Evolutionary conservation across 1,140 invertebrate genomes (phyloP), one percentile per base, ranked within the genome.

Genomic region (Trachymyrmex septentrionalis): DNA sequence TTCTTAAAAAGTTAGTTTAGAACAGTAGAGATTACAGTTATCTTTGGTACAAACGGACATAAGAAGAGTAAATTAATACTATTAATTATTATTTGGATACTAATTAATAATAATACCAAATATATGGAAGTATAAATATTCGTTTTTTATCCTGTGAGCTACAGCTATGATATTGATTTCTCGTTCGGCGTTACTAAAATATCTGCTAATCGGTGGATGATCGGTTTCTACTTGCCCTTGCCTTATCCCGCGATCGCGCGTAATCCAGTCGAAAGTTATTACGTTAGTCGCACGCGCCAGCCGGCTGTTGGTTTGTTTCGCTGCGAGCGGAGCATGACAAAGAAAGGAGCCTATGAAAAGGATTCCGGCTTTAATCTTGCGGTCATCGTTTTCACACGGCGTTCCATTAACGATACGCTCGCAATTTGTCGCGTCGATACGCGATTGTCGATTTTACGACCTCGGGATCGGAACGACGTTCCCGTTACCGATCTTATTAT

Each of bases 321-420:
- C 69, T 64, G 75, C 71, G 57, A 76, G 21, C 63, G 21, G 66
- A 67, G 24, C 53, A 61, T 38, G 19, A 57, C 57, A 44, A 48
- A 55, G 76, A 63, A 86, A 27, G 24, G 34, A 85, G 84, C 19
- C 81, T 73, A 59, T 44, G 85, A 80, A 82, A 81, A 86, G 50
- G 21, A 53, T 16, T 34, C 38, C 27, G 21, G 82, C 78, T 84
- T 92, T 92, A 91, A 92, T 93, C 91, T 88, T 85, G 89, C 89
- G 91, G 91, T 90, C 92, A 92, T 92, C 88, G 87, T 91, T 92
- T 93, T 91, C 89, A 88, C 91, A 91, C 91, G 90, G 87, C 88
- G 88, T 86, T 87, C 85, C 88, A 90, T 92, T 92, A 90, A 64
- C 87, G 85, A 88, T 86, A 50, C 76, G 44, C 44, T 30, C 21